Evolutionary conservation across 2,888 invertebrate species (phyloP), one percentile per base, ranked within the genome.

Genomic region (Notodonta ziczac): DNA sequence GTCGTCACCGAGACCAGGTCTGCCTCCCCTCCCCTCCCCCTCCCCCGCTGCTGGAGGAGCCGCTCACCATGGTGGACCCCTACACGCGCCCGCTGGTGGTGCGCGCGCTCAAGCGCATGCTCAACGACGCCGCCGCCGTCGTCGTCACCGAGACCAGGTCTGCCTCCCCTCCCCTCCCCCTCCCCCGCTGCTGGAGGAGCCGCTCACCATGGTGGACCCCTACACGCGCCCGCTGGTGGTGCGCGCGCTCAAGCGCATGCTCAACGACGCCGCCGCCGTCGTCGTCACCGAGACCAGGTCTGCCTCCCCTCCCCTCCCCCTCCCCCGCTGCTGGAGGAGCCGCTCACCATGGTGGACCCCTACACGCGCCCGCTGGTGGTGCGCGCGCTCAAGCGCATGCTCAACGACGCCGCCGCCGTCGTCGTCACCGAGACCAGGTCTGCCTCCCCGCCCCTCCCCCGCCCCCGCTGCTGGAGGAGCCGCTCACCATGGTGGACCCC

Each of bases 1-100:
- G 6, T 72, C 5, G 44, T 72, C 9, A 7, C 73, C 9, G 65
- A 65, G 40, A 24, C 48, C 2, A 65, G 52, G 72, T 2, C 24
- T 32, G 5, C 9, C 2, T 42, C 35, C 5, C 35, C 5, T 35
- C 35, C 35, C 4, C 35, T 35, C 4, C 35, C 35, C 35, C 35
- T 9, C 2, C 9, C 40, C 40, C 35, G 35, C 35, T 35, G 35
- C 35, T 35, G 35, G 35, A 35, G 35, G 35, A 35, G 35, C 35
- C 35, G 4, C 35, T 5, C 60, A 39, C 14, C 0, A 35, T 54
- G 2, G 56, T 70, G 5, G 72, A 72, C n/a, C 16, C 58, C 0
- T 52, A 13, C 35, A 59, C 60, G 2, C 65, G 61, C 12, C 40
- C 57, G 0, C n/a, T 73, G 4, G 58, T 73, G 7, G 59, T 53